Base-by-base conservation (phyloP, 2,113 vertebrate species). In the Pygoscelis antarcticus region DNA sequence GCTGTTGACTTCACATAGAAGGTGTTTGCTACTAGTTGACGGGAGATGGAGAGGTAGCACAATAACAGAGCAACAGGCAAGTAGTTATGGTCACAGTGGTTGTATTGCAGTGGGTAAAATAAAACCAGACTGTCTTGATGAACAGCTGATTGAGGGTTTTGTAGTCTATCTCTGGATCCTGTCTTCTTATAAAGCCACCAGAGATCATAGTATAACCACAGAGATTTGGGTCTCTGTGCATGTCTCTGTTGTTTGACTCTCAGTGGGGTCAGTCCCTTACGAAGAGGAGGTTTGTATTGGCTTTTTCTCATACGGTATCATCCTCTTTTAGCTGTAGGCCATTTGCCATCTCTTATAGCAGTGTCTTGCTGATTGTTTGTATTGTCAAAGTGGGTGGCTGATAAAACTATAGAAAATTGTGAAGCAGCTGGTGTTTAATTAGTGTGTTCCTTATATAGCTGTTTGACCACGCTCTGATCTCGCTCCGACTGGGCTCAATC, bases 391-490 rank as follows among this genome's bases (percentile, higher is more conserved):
- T 2, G 68, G 25, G 68, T 42, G 71, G 58, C 52, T 92, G 79
- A 47, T 74, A 49, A 78, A 72, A n/a, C 70, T 54, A 12, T 6
- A 65, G 58, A 11, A 34, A 62, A 71, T 25, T 8, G 76, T 42
- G 42, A 32, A 86, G 95, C 90, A 94, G 82, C 85, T 90, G 82
- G 13, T 46, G 70, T 29, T 94, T 75, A 83, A 75, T 91, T n/a
- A 44, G 19, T 6, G 9, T 20, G 40, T 79, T 74, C 77, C 71
- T 46, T 47, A 8, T 32, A 6, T 6, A 70, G 81, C 42, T 55
- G 62, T 42, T 54, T 20, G 51, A 66, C 76, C 36, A 8, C 21
- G 2, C 64, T 62, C 75, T 13, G 29, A 30, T 55, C 36, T 70
- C 27, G 0, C 44, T 49, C n/a, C 0, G 3, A 1, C 60, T 34